Evolutionary conservation across 2,113 vertebrate genomes (phyloP), one percentile per base, ranked within the genome.

Genomic region (Epinephelus lanceolatus): DNA sequence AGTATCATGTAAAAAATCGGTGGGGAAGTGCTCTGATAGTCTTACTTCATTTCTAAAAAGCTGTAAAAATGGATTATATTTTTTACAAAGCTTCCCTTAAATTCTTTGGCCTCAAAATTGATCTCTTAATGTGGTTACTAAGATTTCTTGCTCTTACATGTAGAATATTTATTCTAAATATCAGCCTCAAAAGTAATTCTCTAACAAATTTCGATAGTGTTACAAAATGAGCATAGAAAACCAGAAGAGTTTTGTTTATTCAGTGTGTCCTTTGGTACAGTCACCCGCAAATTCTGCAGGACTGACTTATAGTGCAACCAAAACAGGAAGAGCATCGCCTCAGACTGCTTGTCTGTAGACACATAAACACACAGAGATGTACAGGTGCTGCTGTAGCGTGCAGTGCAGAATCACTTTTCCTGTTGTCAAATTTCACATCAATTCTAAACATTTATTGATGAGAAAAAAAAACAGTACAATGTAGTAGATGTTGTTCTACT

Each of bases 261-360:
- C 7, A 45, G 0, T 59, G 25, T 72, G 45, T 71, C 47, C 40
- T 80, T 23, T 61, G n/a, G 33, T 82, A 68, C 52, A 81, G 59
- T 89, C 52, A 73, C 51, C 51, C 55, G 86, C 85, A 92, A 33
- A 93, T 85, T 90, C 51, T 90, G 85, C 88, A 92, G 73, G 71
- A 70, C 69, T 75, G 51, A 74, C 69, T 57, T 62, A 68, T n/a
- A 55, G 69, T 81, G 81, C 89, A 91, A 89, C 82, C 84, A 85
- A 86, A 91, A 93, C 91, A 92, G 89, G 89, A 92, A 94, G 86
- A 86, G 80, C 68, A 59, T 69, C 45, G 51, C 67, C 56, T 89
- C 78, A 89, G 68, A 69, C 85, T 85, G 84, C 66, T 60, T 86
- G 63, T 71, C 84, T 89, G 81, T 90, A 88, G 73, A 80, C 81